Conservation (phyloP, 2,113 vertebrate species). For the Xyliphius kryptos region DNA sequence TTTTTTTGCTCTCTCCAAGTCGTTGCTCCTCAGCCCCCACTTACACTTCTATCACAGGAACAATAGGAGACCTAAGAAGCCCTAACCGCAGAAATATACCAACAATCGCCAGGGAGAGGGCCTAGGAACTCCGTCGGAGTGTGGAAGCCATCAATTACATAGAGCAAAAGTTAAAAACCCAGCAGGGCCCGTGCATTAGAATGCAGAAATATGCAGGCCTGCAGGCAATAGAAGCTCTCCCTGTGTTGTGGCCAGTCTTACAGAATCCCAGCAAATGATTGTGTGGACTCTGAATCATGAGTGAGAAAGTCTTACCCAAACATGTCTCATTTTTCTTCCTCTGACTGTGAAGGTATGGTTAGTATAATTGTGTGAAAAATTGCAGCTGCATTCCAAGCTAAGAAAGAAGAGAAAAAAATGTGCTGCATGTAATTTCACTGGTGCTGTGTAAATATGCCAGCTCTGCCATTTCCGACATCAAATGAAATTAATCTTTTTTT, state of each 20-base stretch:
- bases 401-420: not conserved
- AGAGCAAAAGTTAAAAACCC: constrained; percentile 55
- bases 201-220: constrained; percentile 52
- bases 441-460: not conserved
- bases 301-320: constrained; percentile 34
- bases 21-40: constrained; percentile 27
- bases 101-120: constrained; percentile 45
- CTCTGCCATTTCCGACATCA: not conserved
- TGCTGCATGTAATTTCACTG: constrained; percentile 7
- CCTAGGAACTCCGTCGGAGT: constrained; percentile 49
- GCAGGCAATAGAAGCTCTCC: constrained; percentile 36
- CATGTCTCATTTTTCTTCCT: constrained; percentile 7
- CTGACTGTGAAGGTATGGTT: constrained; percentile 16
- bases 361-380: constrained; percentile 11
- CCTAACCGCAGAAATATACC: constrained; percentile 49
- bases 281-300: constrained; percentile 19
- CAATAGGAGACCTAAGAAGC: constrained; percentile 46
- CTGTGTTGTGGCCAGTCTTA: constrained; percentile 33
- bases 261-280: constrained; percentile 27
- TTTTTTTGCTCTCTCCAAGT: too few relatives aligned
- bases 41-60: constrained; percentile 49
- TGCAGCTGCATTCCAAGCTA: not conserved
- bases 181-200: constrained; percentile 49
- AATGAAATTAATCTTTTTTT: too few relatives aligned
- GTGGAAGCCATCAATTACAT: constrained; percentile 60